Evolutionary conservation across 2,113 vertebrate species (phyloP).

Genomic region (Psettodes erumei): DNA sequence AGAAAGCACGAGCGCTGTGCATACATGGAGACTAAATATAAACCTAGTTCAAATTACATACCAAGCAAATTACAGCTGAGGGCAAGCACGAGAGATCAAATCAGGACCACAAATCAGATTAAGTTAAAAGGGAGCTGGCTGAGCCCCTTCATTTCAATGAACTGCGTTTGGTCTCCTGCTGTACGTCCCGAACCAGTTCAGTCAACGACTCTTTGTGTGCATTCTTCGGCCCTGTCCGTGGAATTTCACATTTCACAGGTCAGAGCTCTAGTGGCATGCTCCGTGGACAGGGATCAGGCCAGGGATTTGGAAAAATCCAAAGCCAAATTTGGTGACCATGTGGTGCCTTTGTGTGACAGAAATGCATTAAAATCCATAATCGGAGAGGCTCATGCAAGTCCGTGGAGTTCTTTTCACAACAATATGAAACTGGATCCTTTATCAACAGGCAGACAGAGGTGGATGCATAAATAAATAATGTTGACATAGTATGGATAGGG

Average conservation of each 20-base stretch:
- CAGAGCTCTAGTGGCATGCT: constrained; percentile 77
- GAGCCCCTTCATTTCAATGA: neutral
- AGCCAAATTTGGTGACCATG: constrained; percentile 57
- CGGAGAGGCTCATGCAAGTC: neutral
- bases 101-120: neutral
- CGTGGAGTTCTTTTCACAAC: neutral
- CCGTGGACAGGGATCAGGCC: constrained; percentile 74
- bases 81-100: constrained; percentile 9
- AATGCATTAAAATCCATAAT: constrained; percentile 22
- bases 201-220: constrained; percentile 46
- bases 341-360: constrained; percentile 48
- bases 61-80: constrained; percentile 5
- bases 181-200: neutral
- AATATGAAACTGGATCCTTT: neutral
- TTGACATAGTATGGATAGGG: neutral
- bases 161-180: neutral
- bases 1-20: neutral
- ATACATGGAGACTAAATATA: neutral
- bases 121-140: neutral
- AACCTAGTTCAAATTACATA: constrained; percentile 10
- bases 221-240: constrained; percentile 62
- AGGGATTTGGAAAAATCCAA: constrained; percentile 80
- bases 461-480: neutral
- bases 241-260: constrained; percentile 82
- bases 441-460: neutral